Evolutionary conservation across 2,888 invertebrate genomes (phyloP), one percentile per base, ranked within the genome.

Genomic region (Plutella xylostella): DNA sequence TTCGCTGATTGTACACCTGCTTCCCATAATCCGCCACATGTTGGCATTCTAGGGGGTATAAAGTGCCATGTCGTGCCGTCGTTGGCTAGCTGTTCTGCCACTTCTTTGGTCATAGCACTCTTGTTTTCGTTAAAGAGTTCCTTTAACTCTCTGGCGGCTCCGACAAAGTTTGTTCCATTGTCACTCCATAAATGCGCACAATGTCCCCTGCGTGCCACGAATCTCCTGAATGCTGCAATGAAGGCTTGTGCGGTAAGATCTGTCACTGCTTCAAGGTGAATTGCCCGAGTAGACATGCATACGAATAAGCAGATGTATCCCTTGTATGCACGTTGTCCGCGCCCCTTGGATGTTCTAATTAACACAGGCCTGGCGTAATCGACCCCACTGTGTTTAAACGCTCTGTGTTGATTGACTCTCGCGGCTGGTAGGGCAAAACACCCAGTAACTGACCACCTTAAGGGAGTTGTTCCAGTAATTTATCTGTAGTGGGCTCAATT

Each of bases 341-440:
- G 34, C 9, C 34, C 17, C 18, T 48, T 59, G 0, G 46, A 52
- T 28, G 48, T 51, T 6, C 52, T 34, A 11, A 56, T 41, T 34
- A 51, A 42, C 2, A 45, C 45, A 2, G 56, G 59, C 2, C 58
- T 58, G 17, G 56, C 54, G 47, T 56, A 61, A 42, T 59, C 56
- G 0, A 51, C 47, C 6, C 51, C 53, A 12, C 43, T 47, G 21
- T 48, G 18, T 6, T 28, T 14, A 15, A 46, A 46, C 5, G 45
- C 37, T 38, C 37, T 19, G 0, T 22, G 21, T 9, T 47, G 45
- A 12, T 39, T 46, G 3, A 46, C 45, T 22, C 51, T 20, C 25
- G 17, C 45, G n/a, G 31, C 40, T n/a, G 51, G 49, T 9, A 51
- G 38, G 6, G 48, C 46, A 14, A n/a, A n/a, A n/a, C n/a, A n/a